Conservation (phyloP, 2,113 vertebrate species). For the Mugil cephalus region DNA sequence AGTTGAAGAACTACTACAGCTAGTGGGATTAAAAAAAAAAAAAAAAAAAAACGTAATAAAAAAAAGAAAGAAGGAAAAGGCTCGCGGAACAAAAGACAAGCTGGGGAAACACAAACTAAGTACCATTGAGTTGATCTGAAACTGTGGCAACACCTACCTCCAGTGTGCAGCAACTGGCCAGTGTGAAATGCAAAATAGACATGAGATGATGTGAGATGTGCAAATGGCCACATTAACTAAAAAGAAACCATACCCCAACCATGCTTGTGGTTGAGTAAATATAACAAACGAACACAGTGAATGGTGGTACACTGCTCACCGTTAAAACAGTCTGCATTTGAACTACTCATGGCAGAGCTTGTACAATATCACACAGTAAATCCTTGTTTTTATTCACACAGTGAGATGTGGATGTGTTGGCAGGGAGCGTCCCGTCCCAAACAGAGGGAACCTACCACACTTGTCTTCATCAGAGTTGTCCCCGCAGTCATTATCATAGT, state of each 20-base stretch:
- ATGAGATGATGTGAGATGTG: conserved; percentile 94
- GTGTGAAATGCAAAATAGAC: conserved; percentile 94
- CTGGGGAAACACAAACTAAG: conserved; percentile 37
- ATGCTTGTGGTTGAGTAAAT: conserved; percentile 26
- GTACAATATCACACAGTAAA: not conserved
- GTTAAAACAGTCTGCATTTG: conserved; percentile 5
- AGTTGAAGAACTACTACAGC: conserved; percentile 21
- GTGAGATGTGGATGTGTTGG: not conserved
- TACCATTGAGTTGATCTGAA: conserved; percentile 51
- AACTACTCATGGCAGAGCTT: not conserved
- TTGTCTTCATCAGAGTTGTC: conserved; percentile 96
- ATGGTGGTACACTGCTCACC: conserved; percentile 33
- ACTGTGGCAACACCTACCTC: conserved; percentile 92
- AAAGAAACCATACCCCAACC: conserved; percentile 47
- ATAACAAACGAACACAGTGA: conserved; percentile 52
- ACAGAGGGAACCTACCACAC: conserved; percentile 88
- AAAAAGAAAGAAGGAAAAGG: conserved; percentile 12
- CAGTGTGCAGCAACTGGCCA: conserved; percentile 89
- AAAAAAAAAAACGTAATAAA: not conserved
- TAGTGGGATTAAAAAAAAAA: conserved; percentile 21
- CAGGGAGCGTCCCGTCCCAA: not conserved
- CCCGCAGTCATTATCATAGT: conserved; percentile 97
- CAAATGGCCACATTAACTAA: conserved; percentile 82
- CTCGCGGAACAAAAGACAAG: conserved; percentile 42
- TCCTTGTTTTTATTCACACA: not conserved